A percentile compares a stretch with the other conserved stretches of the same genome.
Conservation (phyloP, 2,113 vertebrate species). For the Sclerurus mexicanus region DNA sequence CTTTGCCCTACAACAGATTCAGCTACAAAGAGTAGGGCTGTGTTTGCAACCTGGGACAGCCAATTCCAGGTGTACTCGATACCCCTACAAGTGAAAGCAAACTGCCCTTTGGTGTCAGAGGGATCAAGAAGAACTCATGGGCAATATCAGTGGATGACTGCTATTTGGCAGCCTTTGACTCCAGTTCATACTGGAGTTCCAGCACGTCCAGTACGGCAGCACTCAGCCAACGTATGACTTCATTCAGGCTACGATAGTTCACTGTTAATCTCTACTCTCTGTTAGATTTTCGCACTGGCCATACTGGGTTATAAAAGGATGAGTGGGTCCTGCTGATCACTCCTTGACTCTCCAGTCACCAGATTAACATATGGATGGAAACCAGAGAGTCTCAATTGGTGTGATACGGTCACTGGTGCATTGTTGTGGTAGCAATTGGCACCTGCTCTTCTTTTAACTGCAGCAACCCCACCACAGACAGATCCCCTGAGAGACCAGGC, state of each 20-base stretch:
- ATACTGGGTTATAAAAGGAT: not conserved
- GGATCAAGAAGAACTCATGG: not conserved
- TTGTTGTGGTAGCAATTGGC: not conserved
- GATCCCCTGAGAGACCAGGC: not conserved
- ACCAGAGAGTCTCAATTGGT: not conserved
- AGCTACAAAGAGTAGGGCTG: not conserved
- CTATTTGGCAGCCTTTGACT: not conserved
- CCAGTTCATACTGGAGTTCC: accelerated
- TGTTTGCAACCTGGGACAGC: not conserved
- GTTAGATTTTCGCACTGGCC: not conserved
- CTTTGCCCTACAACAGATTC: not conserved
- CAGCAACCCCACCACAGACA: not conserved
- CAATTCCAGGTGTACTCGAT: accelerated
- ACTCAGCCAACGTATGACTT: not conserved
- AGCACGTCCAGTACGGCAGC: not conserved
- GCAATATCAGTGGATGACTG: not conserved
- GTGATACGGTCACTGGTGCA: accelerated
- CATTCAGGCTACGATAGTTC: not conserved
- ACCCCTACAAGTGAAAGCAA: not conserved
- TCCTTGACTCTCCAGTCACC: not conserved
- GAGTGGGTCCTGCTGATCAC: not conserved
- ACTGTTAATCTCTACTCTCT: not conserved
- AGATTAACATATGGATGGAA: not conserved
- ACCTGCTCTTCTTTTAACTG: not conserved
- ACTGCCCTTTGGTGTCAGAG: not conserved